Percentiles rank a stretch among this genome's conserved stretches.
Conservation (phyloP, 2,888 invertebrate genomes). For the Hyposoter didymator region DNA sequence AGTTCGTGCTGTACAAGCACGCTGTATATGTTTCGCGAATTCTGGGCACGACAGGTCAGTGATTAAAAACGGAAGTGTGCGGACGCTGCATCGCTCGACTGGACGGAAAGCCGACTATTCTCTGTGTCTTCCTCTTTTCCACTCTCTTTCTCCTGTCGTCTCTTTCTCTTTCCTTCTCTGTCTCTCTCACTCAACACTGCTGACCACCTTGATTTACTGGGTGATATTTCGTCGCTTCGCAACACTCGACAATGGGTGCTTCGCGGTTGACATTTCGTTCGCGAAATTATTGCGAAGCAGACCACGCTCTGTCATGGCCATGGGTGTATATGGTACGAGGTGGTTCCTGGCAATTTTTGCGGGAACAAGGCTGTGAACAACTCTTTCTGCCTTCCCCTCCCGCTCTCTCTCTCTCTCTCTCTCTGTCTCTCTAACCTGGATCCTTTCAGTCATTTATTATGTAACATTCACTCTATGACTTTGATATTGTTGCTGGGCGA, state of each 20-base stretch:
- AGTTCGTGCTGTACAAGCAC: slow-evolving; percentile 37
- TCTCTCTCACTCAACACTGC: slow-evolving; percentile 44
- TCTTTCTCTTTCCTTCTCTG: slow-evolving; percentile 41
- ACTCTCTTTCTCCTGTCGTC: slow-evolving; percentile 28
- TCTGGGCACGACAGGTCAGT: slow-evolving; percentile 68
- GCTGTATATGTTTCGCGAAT: slow-evolving; percentile 52
- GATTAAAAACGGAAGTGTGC: slow-evolving; percentile 81
- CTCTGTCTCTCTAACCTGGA: not conserved
- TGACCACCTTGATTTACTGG: slow-evolving; percentile 74
- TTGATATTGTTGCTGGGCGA: too few relatives aligned
- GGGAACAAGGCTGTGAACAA: slow-evolving; percentile 17
- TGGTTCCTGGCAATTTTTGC: slow-evolving; percentile 49
- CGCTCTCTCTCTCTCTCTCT: not conserved
- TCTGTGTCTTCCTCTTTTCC: slow-evolving; percentile 19
- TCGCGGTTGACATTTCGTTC: slow-evolving; percentile 83
- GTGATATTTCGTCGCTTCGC: slow-evolving; percentile 83
- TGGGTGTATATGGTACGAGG: slow-evolving; percentile 30
- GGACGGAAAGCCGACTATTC: slow-evolving; percentile 68
- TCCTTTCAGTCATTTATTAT: slow-evolving; percentile 1
- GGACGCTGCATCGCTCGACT: slow-evolving; percentile 72
- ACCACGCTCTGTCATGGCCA: slow-evolving; percentile 30
- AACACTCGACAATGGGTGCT: slow-evolving; percentile 81
- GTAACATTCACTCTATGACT: not conserved
- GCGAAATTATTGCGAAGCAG: slow-evolving; percentile 65
- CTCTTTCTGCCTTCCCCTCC: not conserved